phyloP scores from a whole-genome alignment of 2,113 vertebrate genomes.

The Mesoclemmys tuberculata region DNA sequence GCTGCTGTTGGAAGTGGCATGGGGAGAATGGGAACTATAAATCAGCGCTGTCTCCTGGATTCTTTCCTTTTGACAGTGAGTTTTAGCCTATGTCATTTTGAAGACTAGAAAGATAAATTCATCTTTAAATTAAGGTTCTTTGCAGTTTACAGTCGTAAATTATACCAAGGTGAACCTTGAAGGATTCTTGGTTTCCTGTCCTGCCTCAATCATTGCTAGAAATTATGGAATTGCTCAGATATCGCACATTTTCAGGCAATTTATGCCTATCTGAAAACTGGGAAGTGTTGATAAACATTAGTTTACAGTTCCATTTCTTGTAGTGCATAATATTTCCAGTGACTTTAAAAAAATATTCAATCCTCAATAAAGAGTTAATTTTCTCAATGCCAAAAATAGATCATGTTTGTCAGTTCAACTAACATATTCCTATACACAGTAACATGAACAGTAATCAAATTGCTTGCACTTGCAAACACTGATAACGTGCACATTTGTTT shows the following conservation, averaged over 20 bases:
- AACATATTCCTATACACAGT: not conserved
- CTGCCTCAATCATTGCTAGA: not conserved
- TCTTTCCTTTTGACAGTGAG: conserved; percentile 1
- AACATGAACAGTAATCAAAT: conserved; percentile 7
- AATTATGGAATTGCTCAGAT: not conserved
- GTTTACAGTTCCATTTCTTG: not conserved
- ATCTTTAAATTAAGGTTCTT: conserved; percentile 23
- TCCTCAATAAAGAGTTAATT: not conserved
- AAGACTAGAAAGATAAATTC: conserved; percentile 6
- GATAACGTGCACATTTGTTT: not conserved
- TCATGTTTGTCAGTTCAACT: not conserved
- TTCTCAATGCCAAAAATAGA: not conserved
- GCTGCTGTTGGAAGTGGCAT: not conserved
- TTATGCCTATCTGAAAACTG: not conserved
- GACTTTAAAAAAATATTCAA: not conserved
- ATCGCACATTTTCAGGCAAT: not conserved
- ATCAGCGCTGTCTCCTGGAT: not conserved
- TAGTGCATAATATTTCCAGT: not conserved
- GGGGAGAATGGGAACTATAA: not conserved
- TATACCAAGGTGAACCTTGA: not conserved
- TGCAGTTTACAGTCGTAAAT: not conserved
- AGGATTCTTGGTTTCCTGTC: conserved; percentile 20
- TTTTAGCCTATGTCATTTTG: conserved; percentile 37
- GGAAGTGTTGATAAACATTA: conserved; percentile 12
- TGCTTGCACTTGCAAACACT: not conserved